Base-by-base conservation (phyloP, 1,140 invertebrate species). In the Macrosteles quadrilineatus region DNA sequence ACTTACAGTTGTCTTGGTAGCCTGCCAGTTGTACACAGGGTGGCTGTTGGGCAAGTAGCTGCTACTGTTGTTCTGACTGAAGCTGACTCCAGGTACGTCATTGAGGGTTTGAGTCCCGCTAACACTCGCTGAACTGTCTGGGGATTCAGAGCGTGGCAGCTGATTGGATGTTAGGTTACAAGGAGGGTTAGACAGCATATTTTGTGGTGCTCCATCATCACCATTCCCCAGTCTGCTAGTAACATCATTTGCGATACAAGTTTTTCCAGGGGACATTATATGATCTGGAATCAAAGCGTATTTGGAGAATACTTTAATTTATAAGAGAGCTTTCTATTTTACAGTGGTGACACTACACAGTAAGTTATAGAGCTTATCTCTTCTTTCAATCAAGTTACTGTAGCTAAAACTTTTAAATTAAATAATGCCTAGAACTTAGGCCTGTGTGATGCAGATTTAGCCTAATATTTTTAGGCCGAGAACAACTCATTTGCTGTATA, bases 1-100 rank as follows among this genome's bases (percentile, higher is more conserved):
- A 50, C 47, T 50, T 23, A 94, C 85, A 0, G 88, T 90, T 0
- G 87, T 85, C 76, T 92, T 91, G 14, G 85, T 88, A 23, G 88
- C 83, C 73, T 88, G 87, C 87, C 87, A 88, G 76, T 88, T 88
- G 74, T 87, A 86, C 1, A 59, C 36, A 14, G 55, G 69, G 32
- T 64, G 59, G 6, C 31, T 32, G 31, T 64, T 64, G 32, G 59
- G 31, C 19, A 19, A 30, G 23, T 17, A 64, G n/a, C 27, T 32
- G n/a, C 17, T 19, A n/a, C 47, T 50, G n/a, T n/a, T 50, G 47
- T 36, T 36, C 14, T 36, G 32, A 14, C 32, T 36, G 32, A 36
- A 36, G 14, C n/a, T 50, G 47, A 4, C n/a, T 6, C 47, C 47
- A 32, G 11, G 17, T 17, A 14, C 12, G 2, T 64, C 59, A 64